Conservation (phyloP, 2,113 vertebrate genomes). For the Sinocyclocheilus grahami region DNA sequence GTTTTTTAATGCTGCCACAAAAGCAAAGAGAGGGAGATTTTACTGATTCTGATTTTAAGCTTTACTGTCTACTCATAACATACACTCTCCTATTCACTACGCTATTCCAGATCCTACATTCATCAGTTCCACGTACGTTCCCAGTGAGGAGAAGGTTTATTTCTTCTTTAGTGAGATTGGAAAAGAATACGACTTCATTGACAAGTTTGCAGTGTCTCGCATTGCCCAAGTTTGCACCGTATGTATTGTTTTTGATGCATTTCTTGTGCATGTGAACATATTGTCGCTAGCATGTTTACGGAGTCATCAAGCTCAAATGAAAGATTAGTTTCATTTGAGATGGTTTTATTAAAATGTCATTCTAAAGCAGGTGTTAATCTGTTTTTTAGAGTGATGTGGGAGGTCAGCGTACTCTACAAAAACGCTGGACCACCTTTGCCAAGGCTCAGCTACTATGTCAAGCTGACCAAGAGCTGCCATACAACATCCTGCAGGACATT, state of each 20-base stretch:
- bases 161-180: conserved; percentile 94
- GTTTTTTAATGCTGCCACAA: background rate
- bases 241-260: conserved; percentile 31
- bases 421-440: conserved; percentile 79
- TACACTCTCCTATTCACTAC: background rate
- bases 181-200: conserved; percentile 88
- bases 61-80: background rate
- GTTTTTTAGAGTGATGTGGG: conserved; percentile 72
- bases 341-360: background rate
- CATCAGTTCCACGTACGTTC: conserved; percentile 81
- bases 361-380: background rate
- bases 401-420: conserved; percentile 76
- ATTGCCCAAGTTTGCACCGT: conserved; percentile 92
- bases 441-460: conserved; percentile 79
- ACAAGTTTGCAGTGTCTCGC: conserved; percentile 84
- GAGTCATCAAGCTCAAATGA: background rate
- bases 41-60: background rate
- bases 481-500: conserved; percentile 77
- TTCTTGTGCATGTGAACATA: background rate
- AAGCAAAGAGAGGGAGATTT: background rate
- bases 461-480: conserved; percentile 72
- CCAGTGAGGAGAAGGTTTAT: conserved; percentile 84
- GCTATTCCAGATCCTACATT: conserved; percentile 80
- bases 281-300: background rate
- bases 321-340: background rate